Conservation (phyloP, 2,797 vertebrate species). For the Botia almorhae region DNA sequence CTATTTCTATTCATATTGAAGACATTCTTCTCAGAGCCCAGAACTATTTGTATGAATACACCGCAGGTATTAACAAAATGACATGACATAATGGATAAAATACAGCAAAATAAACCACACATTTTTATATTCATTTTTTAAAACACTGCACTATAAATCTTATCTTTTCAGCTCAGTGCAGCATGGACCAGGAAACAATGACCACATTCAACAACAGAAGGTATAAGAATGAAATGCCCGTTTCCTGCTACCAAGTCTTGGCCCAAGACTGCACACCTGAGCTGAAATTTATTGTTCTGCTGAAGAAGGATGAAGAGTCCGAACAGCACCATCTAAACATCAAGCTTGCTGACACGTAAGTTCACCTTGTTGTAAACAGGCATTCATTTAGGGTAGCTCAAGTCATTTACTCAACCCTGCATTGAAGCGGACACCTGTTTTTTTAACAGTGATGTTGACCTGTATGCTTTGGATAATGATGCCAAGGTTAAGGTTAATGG, state of each 20-base stretch:
- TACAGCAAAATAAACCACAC: background rate
- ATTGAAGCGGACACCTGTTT: background rate
- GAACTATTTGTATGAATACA: background rate
- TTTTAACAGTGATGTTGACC: constrained; percentile 76
- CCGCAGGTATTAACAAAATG: constrained; percentile 23
- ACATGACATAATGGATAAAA: background rate
- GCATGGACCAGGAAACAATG: constrained; percentile 59
- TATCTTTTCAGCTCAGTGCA: constrained; percentile 29
- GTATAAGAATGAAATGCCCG: constrained; percentile 75
- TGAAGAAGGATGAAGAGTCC: constrained; percentile 72
- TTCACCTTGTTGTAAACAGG: constrained; percentile 4
- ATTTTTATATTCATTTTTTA: background rate
- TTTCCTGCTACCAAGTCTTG: constrained; percentile 81
- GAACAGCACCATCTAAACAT: constrained; percentile 74
- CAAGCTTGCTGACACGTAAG: constrained; percentile 79
- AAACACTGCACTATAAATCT: background rate
- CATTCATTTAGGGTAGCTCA: background rate
- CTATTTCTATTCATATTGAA: constrained; percentile 7
- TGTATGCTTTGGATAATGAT: constrained; percentile 66
- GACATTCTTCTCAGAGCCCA: background rate
- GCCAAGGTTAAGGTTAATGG: constrained; percentile 76
- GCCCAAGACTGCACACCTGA: constrained; percentile 82
- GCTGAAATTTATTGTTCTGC: constrained; percentile 81
- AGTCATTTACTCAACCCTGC: background rate
- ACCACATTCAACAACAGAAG: constrained; percentile 73